Evolutionary conservation across 2,888 invertebrate species (phyloP).

Genomic region (Drosophila vallismaia): DNA sequence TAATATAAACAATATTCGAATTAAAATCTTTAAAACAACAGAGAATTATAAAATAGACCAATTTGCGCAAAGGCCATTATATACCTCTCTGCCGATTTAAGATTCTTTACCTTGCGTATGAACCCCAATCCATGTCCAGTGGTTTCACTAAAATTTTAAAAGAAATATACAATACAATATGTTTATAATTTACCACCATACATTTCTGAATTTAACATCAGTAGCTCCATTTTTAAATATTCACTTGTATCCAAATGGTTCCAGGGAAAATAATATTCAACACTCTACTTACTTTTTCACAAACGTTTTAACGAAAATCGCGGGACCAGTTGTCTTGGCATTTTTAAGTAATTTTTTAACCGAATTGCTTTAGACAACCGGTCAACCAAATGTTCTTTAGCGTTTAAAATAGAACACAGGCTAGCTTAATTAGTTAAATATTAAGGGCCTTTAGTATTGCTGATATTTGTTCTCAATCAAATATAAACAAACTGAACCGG

Average conservation of each 20-base stretch:
- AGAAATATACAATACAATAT: neutral
- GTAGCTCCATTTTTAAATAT: neutral
- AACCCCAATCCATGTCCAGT: slow-evolving; percentile 7
- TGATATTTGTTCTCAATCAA: slow-evolving; percentile 57
- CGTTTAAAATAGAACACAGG: slow-evolving; percentile 59
- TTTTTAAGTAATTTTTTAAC: neutral
- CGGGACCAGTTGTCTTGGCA: slow-evolving; percentile 47
- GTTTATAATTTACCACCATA: slow-evolving; percentile 9
- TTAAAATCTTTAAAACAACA: neutral
- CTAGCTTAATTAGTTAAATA: slow-evolving; percentile 25
- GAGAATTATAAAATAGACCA: neutral
- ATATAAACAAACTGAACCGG: slow-evolving; percentile 57
- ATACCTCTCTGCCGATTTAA: neutral
- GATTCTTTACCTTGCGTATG: slow-evolving; percentile 27
- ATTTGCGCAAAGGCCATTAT: neutral
- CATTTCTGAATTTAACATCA: neutral
- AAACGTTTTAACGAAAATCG: slow-evolving; percentile 25
- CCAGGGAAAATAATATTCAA: slow-evolving; percentile 9
- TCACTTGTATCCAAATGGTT: neutral
- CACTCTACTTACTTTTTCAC: slow-evolving; percentile 66
- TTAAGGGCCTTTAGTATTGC: slow-evolving; percentile 44
- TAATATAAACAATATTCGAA: neutral
- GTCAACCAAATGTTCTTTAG: slow-evolving; percentile 59
- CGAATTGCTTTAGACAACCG: slow-evolving; percentile 33
- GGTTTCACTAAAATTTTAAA: slow-evolving; percentile 3